Evolutionary conservation across 30 jellyfish, hydroid and myxozoan genomes (phyloP).

Genomic region (Rhopilema esculentum): DNA sequence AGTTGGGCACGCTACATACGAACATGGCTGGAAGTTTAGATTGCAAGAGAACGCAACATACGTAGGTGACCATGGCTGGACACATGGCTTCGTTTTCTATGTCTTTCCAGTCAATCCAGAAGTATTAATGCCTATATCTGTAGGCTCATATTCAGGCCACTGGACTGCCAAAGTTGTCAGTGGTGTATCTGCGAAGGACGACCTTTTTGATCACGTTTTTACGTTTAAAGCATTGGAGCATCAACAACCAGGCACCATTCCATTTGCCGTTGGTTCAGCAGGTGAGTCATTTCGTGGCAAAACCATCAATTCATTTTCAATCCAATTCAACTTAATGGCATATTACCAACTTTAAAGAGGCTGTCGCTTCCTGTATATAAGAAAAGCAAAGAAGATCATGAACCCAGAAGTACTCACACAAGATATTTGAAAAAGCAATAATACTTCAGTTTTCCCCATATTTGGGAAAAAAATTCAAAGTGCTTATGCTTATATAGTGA

Average conservation of each 20-base stretch:
- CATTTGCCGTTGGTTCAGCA: constrained; percentile 40
- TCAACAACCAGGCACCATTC: constrained; percentile 30
- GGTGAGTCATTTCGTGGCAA: not conserved
- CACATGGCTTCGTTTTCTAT: constrained; percentile 64
- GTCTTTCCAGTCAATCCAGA: constrained; percentile 50
- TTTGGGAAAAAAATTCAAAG: no score
- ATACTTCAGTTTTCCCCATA: no score
- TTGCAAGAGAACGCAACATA: constrained; percentile 23
- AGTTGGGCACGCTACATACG: constrained; percentile 55
- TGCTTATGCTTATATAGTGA: no score
- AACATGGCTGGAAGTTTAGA: constrained; percentile 66
- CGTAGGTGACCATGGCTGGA: constrained; percentile 72
- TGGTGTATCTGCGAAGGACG: constrained; percentile 45
- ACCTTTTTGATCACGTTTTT: constrained; percentile 37
- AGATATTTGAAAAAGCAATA: no score
- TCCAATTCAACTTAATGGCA: not conserved
- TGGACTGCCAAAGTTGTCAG: constrained; percentile 54
- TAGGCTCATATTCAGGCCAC: constrained; percentile 47
- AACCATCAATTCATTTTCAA: not conserved
- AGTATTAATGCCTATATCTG: constrained; percentile 34
- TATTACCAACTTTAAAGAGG: no score
- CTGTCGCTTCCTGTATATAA: no score
- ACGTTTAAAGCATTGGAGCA: constrained; percentile 30
- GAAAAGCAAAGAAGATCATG: no score
- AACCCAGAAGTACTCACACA: no score